Evolutionary conservation across 2,113 vertebrate genomes (phyloP), one percentile per base, ranked within the genome.

Genomic region (Limanda limanda): DNA sequence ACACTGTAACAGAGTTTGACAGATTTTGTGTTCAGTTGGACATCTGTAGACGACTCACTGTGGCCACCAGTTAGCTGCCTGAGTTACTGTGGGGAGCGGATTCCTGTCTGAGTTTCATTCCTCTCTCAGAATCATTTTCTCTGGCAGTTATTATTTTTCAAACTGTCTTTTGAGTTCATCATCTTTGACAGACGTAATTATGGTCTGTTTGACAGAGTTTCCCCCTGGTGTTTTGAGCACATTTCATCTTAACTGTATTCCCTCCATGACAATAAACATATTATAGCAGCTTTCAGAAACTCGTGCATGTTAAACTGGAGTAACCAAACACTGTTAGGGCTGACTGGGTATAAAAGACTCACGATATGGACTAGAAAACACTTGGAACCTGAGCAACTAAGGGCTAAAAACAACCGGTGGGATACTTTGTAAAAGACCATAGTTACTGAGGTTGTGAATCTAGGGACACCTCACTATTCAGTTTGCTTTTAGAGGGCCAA

Each of bases 111-210:
- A 14, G 10, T n/a, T 10, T 40, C 20, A 40, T 40, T 40, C 35
- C 37, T 42, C 60, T 61, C 18, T 6, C 37, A 42, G 37, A 40
- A 62, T 23, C 37, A 62, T 62, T 42, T 23, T 42, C 35, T 62
- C 60, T 40, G 37, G 37, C 60, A 42, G 25, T 31, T 31, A 59
- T 37, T 42, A 40, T 62, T 62, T 62, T 42, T 42, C 13, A 62
- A 10, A 62, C 20, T 8, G 60, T 62, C 37, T 42, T 23, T 62
- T 62, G 37, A 42, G 60, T 42, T 62, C 37, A 42, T 64, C 40
- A 47, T 64, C 61, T 64, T 40, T 64, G 61, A 64, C 21, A 45
- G 40, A 45, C 10, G 14, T 45, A 64, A 47, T 64, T 64, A 40
- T 42, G n/a, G 60, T 5, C n/a, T 8, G 60, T 45, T 63, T 63